These are phyloP conservation scores for Cichlasoma orientale DNA, from an alignment of 2,797 vertebrate genomes.

Conservation along the genomic window DNA sequence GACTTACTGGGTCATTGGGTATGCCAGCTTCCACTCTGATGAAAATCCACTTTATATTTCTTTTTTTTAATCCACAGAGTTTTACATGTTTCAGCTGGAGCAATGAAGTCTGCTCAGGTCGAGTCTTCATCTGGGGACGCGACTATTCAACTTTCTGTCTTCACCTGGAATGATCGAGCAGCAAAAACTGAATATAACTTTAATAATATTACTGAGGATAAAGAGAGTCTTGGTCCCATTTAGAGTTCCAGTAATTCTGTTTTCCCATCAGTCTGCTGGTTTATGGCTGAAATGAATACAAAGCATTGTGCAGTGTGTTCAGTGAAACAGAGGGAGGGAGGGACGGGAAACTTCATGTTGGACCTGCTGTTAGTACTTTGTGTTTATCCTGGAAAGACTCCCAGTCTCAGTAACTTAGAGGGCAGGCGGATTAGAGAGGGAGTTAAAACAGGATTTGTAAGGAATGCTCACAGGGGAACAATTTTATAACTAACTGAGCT, in stretches of 20 bases:
- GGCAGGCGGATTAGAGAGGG: background rate
- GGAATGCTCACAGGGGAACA: background rate
- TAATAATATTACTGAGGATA: background rate
- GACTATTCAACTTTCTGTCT: background rate
- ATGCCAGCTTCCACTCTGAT: constrained; percentile 37
- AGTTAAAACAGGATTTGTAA: background rate
- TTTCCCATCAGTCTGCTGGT: background rate
- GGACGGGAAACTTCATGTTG: background rate
- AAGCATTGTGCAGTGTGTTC: background rate
- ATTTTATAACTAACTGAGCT: background rate
- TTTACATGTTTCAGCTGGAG: background rate
- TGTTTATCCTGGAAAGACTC: background rate
- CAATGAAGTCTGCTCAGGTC: background rate
- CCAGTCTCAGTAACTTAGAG: background rate
- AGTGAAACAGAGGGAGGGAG: background rate
- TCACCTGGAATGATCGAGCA: background rate
- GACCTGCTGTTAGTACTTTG: background rate
- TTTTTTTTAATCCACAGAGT: background rate
- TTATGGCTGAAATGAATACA: background rate
- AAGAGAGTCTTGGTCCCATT: background rate
- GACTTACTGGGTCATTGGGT: constrained; percentile 98
- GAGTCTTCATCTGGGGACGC: background rate
- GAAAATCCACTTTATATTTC: background rate
- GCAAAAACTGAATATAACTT: background rate
- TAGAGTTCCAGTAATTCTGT: background rate